phyloP scores from a whole-genome alignment of 2,113 vertebrate species.

The Irena cyanogastra region DNA sequence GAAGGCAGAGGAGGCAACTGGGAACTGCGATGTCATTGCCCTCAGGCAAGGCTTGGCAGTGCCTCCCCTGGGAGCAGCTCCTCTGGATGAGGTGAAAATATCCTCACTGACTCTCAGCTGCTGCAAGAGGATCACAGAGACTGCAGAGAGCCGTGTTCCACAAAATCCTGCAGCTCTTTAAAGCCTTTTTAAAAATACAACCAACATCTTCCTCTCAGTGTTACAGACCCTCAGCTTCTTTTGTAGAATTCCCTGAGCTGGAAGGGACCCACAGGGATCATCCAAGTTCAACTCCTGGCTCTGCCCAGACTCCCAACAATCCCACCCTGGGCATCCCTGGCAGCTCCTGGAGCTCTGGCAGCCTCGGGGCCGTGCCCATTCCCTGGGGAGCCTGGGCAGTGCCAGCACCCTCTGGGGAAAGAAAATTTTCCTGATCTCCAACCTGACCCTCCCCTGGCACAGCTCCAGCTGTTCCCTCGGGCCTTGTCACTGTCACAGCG shows the following conservation, averaged over 20 bases:
- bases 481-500: neutral
- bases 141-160: neutral
- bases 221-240: neutral
- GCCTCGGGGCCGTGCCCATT: rapidly evolving
- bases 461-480: rapidly evolving
- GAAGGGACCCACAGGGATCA: neutral
- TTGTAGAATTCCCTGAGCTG: neutral
- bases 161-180: neutral
- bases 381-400: neutral
- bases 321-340: neutral
- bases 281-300: rapidly evolving
- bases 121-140: neutral
- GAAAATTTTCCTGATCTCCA: neutral
- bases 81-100: neutral
- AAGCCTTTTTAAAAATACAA: neutral
- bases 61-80: neutral
- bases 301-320: neutral
- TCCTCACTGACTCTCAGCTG: rapidly evolving
- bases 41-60: neutral
- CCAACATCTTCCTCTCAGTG: neutral
- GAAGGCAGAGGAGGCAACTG: neutral
- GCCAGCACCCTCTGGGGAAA: neutral
- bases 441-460: neutral
- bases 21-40: neutral
- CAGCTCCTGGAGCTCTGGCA: neutral